Base-by-base conservation (phyloP, 2,888 invertebrate genomes). In the Apeira syringaria region DNA sequence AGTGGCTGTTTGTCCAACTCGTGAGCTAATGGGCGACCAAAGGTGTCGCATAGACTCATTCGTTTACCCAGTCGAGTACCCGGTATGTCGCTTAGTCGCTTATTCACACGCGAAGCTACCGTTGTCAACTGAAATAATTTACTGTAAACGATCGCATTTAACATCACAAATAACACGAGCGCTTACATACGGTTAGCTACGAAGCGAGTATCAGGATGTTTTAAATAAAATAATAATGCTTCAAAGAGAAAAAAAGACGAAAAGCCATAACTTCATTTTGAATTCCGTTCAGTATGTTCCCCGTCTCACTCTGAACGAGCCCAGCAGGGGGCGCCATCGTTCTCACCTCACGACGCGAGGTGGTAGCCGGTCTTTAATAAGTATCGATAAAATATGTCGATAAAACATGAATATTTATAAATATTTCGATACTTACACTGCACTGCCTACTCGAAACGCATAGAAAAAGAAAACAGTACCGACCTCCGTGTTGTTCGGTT, bases 331-430 rank as follows among this genome's bases (percentile, higher is more conserved):
- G 81, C 81, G 66, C 85, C 81, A 82, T 88, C 87, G 87, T 89
- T 89, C 88, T 89, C 89, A 89, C 89, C 88, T 89, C 85, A 72
- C 81, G 88, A 87, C 69, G 86, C 86, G 87, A 85, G 56, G 84
- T 89, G 81, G 89, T 89, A 89, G 89, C 88, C 81, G 81, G 74
- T 75, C 83, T 83, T 87, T 89, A 89, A 89, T 88, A 89, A 86
- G 84, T 83, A 83, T 87, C 86, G 87, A 87, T 89, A 88, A 89
- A 88, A 84, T 82, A 82, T 79, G 81, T 80, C 81, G 82, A 82
- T 80, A 80, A 80, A 77, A 79, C 86, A 89, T 88, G 86, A 86
- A 86, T 85, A 86, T 84, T 83, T 83, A 85, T 83, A 86, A 86
- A 89, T 81, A 86, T 85, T 85, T 80, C 68, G 74, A 80, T 83